Percentiles rank a stretch among this genome's conserved stretches.
phyloP scores from a whole-genome alignment of 2,797 vertebrate genomes.

The Nyctalus aviator region DNA sequence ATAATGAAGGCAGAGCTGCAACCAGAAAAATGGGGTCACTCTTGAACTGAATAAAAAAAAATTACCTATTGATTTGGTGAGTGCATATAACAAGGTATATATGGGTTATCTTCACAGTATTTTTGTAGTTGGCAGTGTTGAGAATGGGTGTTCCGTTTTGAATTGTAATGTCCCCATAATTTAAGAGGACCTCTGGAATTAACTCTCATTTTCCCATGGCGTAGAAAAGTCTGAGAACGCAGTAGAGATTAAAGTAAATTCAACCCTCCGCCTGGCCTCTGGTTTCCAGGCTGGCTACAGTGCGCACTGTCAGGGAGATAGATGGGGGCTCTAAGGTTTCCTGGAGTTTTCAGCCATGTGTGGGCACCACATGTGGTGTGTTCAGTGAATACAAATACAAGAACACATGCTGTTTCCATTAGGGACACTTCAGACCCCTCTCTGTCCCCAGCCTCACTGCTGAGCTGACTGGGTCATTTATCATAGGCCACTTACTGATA shows the following conservation, averaged over 20 bases:
- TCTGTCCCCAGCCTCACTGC: slow-evolving; percentile 78
- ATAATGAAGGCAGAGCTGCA: neutral
- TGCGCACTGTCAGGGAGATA: slow-evolving; percentile 81
- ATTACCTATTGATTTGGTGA: neutral
- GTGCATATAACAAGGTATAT: neutral
- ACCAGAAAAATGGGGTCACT: neutral
- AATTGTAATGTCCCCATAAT: slow-evolving; percentile 54
- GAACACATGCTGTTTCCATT: slow-evolving; percentile 84
- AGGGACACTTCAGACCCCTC: slow-evolving; percentile 69
- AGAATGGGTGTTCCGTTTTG: neutral
- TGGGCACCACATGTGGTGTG: slow-evolving; percentile 77
- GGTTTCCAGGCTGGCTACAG: slow-evolving; percentile 67
- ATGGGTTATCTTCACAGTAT: neutral
- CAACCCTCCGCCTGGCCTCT: slow-evolving; percentile 74
- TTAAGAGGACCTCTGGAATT: slow-evolving; percentile 56
- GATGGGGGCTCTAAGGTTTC: slow-evolving; percentile 77
- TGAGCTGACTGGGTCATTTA: slow-evolving; percentile 78
- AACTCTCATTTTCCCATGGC: slow-evolving; percentile 46
- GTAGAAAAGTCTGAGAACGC: slow-evolving; percentile 55
- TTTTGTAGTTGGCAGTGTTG: slow-evolving; percentile 40
- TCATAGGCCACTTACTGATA: slow-evolving; percentile 74
- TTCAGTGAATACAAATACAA: slow-evolving; percentile 72
- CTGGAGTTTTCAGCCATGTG: slow-evolving; percentile 80
- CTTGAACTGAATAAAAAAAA: neutral
- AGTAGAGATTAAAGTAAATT: slow-evolving; percentile 54